Conservation (phyloP, 2,888 invertebrate species). For the Tiphia femorata region DNA sequence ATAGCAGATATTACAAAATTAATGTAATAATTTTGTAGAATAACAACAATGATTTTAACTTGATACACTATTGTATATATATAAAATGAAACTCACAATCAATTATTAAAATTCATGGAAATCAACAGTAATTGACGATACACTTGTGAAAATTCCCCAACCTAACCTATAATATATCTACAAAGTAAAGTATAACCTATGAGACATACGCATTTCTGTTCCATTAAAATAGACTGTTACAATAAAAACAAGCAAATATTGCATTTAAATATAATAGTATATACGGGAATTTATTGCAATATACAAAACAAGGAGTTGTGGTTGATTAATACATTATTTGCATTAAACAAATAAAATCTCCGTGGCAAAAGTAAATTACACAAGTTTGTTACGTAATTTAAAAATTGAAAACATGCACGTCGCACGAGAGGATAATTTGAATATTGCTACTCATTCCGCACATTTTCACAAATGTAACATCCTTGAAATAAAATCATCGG, state of each 20-base stretch:
- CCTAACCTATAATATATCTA: neutral
- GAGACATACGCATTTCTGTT: neutral
- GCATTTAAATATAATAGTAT: neutral
- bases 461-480: neutral
- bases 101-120: too few relatives aligned
- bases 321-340: neutral
- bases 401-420: slow-evolving; percentile 5
- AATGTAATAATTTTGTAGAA: too few relatives aligned
- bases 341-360: neutral
- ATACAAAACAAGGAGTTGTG: neutral
- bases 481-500: slow-evolving; percentile 5
- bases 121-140: neutral
- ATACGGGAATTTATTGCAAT: neutral
- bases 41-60: too few relatives aligned
- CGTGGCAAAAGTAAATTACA: neutral
- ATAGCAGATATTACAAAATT: too few relatives aligned
- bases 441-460: neutral
- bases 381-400: slow-evolving; percentile 41
- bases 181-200: neutral
- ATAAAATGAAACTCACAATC: too few relatives aligned
- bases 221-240: neutral
- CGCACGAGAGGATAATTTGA: neutral
- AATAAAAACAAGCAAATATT: neutral
- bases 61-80: too few relatives aligned
- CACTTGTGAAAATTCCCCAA: neutral